Evolutionary conservation across 2,888 invertebrate genomes (phyloP), one percentile per base, ranked within the genome.

Genomic region (Auanema freiburgensis): DNA sequence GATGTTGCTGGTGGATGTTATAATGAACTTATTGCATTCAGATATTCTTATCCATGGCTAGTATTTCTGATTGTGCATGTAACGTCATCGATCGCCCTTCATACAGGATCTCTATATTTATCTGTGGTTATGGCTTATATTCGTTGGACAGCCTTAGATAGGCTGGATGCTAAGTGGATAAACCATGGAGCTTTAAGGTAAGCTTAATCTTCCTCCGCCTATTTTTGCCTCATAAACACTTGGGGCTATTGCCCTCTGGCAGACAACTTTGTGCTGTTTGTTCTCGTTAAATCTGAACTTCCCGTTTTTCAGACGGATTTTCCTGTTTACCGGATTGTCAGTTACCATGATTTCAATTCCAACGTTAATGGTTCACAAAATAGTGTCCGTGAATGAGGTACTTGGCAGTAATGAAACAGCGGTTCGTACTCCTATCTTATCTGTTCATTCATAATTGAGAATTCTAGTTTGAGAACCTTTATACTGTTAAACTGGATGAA

Each of bases 71-170:
- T 76, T 55, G 51, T 66, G 12, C 79, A 79, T 56, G 76, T 75
- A 11, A 72, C 75, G 8, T 59, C 62, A 11, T 77, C 75, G 23
- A 80, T 83, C 41, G 80, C 74, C 5, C 69, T 83, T 33, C 83
- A 83, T 64, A 79, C 81, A 1, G 77, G 76, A 12, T 74, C 78
- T 1, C 75, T 83, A 10, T 83, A 82, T 59, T 66, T 82, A 21
- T 75, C 76, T 6, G 81, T 80, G 1, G 71, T 74, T 6, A 78
- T 80, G 65, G 83, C 83, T 11, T 82, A 77, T 61, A 78, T 83
- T 41, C 52, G 76, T 63, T 76, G 76, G 76, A 76, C 71, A 1
- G 72, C 74, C 0, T 57, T 76, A 16, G 76, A 76, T 53, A 64
- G 76, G 16, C 57, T 76, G 1, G 74, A 76, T 53, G 72, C 74